Conservation (phyloP, 30 jellyfish, hydroid and myxozoan species). For the Clytia hemisphaerica region DNA sequence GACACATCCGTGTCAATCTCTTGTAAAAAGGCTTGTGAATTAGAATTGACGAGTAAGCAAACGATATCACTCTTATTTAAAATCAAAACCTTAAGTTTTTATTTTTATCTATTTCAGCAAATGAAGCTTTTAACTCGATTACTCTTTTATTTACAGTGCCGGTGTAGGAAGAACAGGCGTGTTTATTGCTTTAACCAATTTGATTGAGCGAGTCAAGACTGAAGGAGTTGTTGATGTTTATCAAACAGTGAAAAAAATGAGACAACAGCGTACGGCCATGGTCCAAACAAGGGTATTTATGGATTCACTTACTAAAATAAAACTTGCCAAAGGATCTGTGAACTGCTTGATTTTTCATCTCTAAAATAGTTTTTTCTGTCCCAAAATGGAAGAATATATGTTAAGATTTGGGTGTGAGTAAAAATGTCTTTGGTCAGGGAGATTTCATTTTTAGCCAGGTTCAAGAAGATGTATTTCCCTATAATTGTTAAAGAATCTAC, state of each 20-base stretch:
- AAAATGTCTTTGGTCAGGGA: too few species aligned
- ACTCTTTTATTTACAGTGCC: conserved; percentile 47
- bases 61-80: too few species aligned
- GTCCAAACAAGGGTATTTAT: conserved; percentile 93
- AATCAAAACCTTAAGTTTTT: not conserved
- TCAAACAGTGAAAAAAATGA: conserved; percentile 72
- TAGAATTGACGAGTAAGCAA: too few species aligned
- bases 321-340: not conserved
- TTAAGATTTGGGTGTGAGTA: too few species aligned
- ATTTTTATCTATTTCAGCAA: not conserved
- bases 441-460: too few species aligned
- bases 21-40: too few species aligned
- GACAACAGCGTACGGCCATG: conserved; percentile 98
- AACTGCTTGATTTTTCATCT: not conserved
- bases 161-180: conserved; percentile 99
- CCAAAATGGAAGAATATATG: too few species aligned
- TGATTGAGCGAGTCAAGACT: conserved; percentile 88
- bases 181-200: conserved; percentile 87
- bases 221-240: conserved; percentile 93
- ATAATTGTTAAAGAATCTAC: too few species aligned
- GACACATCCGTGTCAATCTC: too few species aligned
- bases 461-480: too few species aligned
- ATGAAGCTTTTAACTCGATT: not conserved
- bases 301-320: not conserved
- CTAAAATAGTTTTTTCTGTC: too few species aligned